A percentile compares a stretch with the other conserved stretches of the same genome.
Conservation (phyloP, 2,888 invertebrate species). For the Deladenus siricidicola region DNA sequence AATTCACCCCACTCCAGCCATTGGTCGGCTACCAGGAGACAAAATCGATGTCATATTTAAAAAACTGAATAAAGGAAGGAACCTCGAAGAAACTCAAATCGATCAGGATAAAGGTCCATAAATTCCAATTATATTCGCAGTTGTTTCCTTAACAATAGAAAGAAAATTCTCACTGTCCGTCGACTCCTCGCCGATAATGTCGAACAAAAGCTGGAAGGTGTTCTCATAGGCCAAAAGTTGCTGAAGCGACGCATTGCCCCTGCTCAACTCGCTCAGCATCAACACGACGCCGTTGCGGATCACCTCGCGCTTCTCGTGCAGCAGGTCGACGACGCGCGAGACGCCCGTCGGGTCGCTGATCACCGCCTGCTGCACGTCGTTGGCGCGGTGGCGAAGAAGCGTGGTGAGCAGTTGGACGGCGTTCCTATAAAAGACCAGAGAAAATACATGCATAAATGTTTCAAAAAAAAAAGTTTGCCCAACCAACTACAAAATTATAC, state of each 20-base stretch:
- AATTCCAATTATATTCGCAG: too few relatives aligned
- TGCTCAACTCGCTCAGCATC: constrained; percentile 80
- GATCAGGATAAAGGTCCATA: too few relatives aligned
- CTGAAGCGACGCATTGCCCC: constrained; percentile 82
- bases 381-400: constrained; percentile 70
- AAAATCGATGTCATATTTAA: too few relatives aligned
- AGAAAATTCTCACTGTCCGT: constrained; percentile 73
- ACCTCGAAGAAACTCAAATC: background rate
- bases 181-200: constrained; percentile 83
- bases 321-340: constrained; percentile 89
- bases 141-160: too few relatives aligned
- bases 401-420: constrained; percentile 66
- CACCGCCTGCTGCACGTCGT: constrained; percentile 59
- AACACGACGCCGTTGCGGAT: constrained; percentile 65
- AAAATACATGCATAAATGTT: background rate
- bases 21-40: too few relatives aligned
- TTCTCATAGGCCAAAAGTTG: constrained; percentile 99
- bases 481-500: background rate
- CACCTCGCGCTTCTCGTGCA: constrained; percentile 78
- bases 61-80: background rate
- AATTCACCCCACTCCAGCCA: too few relatives aligned
- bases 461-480: background rate
- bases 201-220: constrained; percentile 87
- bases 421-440: too few relatives aligned
- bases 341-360: constrained; percentile 71